Base-by-base conservation (phyloP, 2,888 invertebrate genomes). In the Eupithecia insigniata region DNA sequence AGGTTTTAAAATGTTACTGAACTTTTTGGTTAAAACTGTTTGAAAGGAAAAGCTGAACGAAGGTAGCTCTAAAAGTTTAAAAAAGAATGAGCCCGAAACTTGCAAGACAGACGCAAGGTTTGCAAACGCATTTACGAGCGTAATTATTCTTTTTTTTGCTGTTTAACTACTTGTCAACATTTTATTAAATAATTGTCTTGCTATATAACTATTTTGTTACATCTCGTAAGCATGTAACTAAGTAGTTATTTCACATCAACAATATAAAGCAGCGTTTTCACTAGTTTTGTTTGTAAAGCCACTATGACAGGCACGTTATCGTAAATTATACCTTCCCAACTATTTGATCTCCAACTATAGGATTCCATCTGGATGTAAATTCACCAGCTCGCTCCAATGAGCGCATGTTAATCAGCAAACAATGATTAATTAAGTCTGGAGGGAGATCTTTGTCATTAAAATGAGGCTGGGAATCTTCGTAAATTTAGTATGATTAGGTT, bases 351-450 rank as follows among this genome's bases (percentile, higher is more conserved):
- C 62, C 36, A 74, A 71, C 71, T 74, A 73, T 84, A 85, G 85
- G 84, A 88, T 85, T 85, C 87, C 87, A 91, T 91, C 88, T 85
- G 85, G 85, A 92, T 92, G 91, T 89, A 89, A 92, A 92, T 92
- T 88, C 84, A 80, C 81, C 87, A 89, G 85, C 87, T 66, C 88
- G 86, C 83, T 85, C 87, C 85, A 86, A 88, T 85, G 83, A 76
- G 84, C 82, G 84, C 84, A 91, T 90, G 91, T 87, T 89, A 90
- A 92, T 92, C 89, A 90, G 89, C 86, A 87, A 90, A 89, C 90
- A 91, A 91, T 92, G 91, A 93, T 92, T 92, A 92, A 92, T 93
- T 91, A 90, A 92, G 87, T 90, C 90, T 86, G 66, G 43, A 83
- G 85, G 83, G 83, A 84, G 87, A 89, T 90, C 92, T 91, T 93